Evolutionary conservation across 2,113 vertebrate species (phyloP).

Genomic region (Bos indicus): DNA sequence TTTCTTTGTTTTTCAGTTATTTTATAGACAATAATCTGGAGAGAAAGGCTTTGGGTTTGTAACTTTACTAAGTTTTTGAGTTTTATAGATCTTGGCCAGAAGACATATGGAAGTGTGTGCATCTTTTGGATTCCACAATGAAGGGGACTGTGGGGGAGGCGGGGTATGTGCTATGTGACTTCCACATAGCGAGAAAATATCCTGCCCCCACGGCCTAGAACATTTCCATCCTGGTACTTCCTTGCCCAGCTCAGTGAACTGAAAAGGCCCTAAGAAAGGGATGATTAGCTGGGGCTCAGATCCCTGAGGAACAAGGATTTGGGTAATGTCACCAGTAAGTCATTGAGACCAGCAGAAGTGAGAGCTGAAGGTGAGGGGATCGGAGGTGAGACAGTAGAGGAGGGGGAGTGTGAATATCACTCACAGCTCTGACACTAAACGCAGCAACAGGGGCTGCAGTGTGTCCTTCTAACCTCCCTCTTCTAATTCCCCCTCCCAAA

Average conservation of each 20-base stretch:
- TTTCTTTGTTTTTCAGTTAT: background rate
- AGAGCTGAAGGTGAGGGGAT: background rate
- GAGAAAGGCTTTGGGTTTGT: background rate
- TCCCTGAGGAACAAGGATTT: background rate
- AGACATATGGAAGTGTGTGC: background rate
- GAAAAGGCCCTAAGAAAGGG: background rate
- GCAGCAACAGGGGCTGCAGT: background rate
- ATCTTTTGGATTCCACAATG: background rate
- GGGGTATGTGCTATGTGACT: background rate
- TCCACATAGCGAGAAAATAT: background rate
- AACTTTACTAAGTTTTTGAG: background rate
- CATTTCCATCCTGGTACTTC: background rate
- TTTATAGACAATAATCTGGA: background rate
- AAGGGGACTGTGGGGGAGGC: fast-evolving
- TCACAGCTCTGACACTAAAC: background rate
- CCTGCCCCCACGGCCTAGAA: background rate
- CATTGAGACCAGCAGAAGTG: background rate
- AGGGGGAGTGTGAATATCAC: background rate
- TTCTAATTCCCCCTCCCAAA: background rate
- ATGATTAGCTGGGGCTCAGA: background rate
- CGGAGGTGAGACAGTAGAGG: background rate
- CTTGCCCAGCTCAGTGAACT: background rate
- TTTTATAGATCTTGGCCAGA: conserved; percentile 30
- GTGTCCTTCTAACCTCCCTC: background rate
- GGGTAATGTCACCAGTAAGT: background rate